Evolutionary conservation across 2,797 vertebrate species (phyloP), one percentile per base, ranked within the genome.

Genomic region (Mormyrops boulengeri): DNA sequence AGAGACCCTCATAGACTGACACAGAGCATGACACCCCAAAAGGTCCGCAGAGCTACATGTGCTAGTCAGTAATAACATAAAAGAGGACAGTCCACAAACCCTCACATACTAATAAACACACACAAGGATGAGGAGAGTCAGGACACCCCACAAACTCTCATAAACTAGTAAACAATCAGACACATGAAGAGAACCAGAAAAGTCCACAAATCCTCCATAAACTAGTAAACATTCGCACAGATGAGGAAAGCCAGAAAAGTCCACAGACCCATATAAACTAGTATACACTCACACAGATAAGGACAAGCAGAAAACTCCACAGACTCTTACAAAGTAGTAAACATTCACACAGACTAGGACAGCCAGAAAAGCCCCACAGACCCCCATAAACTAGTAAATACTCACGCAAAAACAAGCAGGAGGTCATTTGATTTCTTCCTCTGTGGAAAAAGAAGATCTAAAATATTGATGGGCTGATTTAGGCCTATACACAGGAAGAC

Each of bases 401-500:
- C 38, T 55, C 57, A 88, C 57, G 30, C 57, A 69, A 49, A 62
- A 57, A 88, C 47, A 66, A 44, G 87, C 55, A 57, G 41, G 60
- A 47, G 14, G 52, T 8, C 6, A 87, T 87, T 55, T 57, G 50
- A 57, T 57, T 41, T 87, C 50, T 55, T 87, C 50, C 30, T 87
- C 73, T 77, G 22, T 57, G 52, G 52, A 87, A 55, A 87, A 30
- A 87, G 50, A 53, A 55, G 22, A n/a, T 34, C 50, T 87, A 34
- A 87, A 57, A 87, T 41, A 55, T 55, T 87, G 85, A 87, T 87
- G 53, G 12, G 26, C 52, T 77, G 14, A 77, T 87, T 55, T 41
- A 86, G 84, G 12, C 44, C n/a, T 77, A 77, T n/a, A 85, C 26
- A 52, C 82, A 62, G 4, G 34, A 55, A 88, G 30, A 90, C 57